Evolutionary conservation across 2,888 invertebrate species (phyloP), one percentile per base, ranked within the genome.

Genomic region (Drosophila eohydei): DNA sequence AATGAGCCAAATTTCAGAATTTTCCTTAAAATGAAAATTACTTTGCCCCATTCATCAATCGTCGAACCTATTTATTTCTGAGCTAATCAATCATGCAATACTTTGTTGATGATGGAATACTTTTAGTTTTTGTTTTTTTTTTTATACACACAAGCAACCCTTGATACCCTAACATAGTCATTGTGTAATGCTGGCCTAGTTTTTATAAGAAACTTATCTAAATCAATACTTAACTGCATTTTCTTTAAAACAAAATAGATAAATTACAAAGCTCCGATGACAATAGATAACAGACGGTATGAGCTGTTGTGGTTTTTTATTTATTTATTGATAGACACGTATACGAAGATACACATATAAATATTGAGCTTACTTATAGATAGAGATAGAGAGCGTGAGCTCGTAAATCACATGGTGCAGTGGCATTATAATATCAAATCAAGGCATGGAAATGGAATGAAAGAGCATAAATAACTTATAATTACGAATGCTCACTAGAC

Each of bases 391-490:
- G 50, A 63, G 26, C 40, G 14, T 26, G 16, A 21, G 43, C 43
- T 51, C 51, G 43, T 63, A 73, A 72, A 70, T 70, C 64, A 70
- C 70, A 63, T 38, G 43, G 69, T 71, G 69, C 71, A 48, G 30
- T 41, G 38, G 52, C 71, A 71, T 59, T 60, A 64, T 28, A 62
- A 51, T 64, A 60, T 28, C 28, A 30, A 28, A 43, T 41, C n/a
- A 44, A 28, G 44, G 30, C 40, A 59, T 63, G 44, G 12, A 34
- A 48, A 41, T 48, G 32, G 11, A 62, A 32, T 48, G 36, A 54
- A 16, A 16, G n/a, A 41, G 40, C 28, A 63, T 55, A 48, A 73
- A 63, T 63, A 38, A 50, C 41, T 40, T 32, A 58, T 32, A 38
- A 38, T 44, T 34, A 57, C 38, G 4, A 38, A 51, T 44, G 57